Base-by-base conservation (phyloP, 1,140 invertebrate species). In the Diplogasteroides magnus region DNA sequence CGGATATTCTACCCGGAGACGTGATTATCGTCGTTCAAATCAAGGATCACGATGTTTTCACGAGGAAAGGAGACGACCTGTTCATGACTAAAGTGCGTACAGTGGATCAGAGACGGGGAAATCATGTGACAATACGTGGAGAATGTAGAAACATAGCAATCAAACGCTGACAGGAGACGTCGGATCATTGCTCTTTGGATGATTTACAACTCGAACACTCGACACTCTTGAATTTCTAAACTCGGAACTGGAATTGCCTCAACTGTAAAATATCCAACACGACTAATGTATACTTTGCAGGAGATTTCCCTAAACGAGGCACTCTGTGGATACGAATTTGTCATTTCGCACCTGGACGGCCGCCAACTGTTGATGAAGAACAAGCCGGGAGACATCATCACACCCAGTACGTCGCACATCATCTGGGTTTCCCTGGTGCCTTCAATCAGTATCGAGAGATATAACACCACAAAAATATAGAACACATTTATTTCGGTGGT, bases 291-390 rank as follows among this genome's bases (percentile, higher is more conserved):
- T 67, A 58, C 0, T n/a, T 66, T 79, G 59, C 81, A 86, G 83
- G 86, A 59, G 19, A 72, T 88, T 23, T 76, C 81, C 19, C 76
- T 88, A 14, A 85, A 84, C 23, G 87, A 88, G 75, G 85, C 87
- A 25, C 74, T 88, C 1, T 87, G 86, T 81, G 87, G 87, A 6
- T 87, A 87, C 75, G 78, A 83, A 57, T 83, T 83, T 67, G 82
- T 83, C 13, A 82, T 94, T 0, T 87, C 88, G 76, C 93, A 94
- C 83, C 86, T 95, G 61, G 92, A 95, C 85, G 90, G 90, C 1
- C 85, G 91, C 32, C 88, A 89, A 72, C 83, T 95, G 31, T 84
- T 92, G 48, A 85, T 95, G 29, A 88, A 85, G 81, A 88, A 89
- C 73, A 82, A 88, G 57, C 86, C 90, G 31, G 92, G 91, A 57